Evolutionary conservation across 2,113 vertebrate genomes (phyloP).

Genomic region (Phalacrocorax aristotelis): DNA sequence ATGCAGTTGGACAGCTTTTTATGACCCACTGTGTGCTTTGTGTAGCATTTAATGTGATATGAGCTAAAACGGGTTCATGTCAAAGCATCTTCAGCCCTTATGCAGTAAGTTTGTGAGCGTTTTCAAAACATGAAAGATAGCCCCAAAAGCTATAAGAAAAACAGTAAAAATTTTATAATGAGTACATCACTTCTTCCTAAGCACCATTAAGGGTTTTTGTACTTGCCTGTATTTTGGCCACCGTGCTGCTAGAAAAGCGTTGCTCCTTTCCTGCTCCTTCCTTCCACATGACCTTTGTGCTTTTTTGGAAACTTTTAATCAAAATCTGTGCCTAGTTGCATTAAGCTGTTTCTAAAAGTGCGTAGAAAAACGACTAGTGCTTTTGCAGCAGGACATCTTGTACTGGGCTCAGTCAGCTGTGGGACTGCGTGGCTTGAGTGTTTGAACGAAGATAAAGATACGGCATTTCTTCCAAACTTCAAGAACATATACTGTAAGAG

Average conservation of each 20-base stretch:
- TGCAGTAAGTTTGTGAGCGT: background rate
- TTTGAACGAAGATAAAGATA: background rate
- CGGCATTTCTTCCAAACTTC: background rate
- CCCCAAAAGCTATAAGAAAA: background rate
- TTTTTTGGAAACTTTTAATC: background rate
- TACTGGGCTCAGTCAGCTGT: background rate
- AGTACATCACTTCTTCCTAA: background rate
- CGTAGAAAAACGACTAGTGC: background rate
- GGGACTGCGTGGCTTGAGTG: background rate
- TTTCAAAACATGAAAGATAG: background rate
- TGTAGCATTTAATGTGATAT: background rate
- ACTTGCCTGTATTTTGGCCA: background rate
- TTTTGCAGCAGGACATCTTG: background rate
- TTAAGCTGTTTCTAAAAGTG: background rate
- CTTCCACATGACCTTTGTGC: background rate
- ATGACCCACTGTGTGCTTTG: background rate
- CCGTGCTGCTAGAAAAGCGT: background rate
- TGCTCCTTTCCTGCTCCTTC: background rate
- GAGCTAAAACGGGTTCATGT: background rate
- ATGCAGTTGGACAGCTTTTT: rapidly evolving
- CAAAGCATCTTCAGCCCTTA: background rate
- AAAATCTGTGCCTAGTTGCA: background rate
- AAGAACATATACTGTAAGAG: rapidly evolving
- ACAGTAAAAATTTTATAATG: background rate
- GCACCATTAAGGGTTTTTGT: background rate